A percentile compares a stretch with the other conserved stretches of the same genome.
Evolutionary conservation across 1,140 invertebrate species (phyloP).

Genomic region (Drosophila azteca): DNA sequence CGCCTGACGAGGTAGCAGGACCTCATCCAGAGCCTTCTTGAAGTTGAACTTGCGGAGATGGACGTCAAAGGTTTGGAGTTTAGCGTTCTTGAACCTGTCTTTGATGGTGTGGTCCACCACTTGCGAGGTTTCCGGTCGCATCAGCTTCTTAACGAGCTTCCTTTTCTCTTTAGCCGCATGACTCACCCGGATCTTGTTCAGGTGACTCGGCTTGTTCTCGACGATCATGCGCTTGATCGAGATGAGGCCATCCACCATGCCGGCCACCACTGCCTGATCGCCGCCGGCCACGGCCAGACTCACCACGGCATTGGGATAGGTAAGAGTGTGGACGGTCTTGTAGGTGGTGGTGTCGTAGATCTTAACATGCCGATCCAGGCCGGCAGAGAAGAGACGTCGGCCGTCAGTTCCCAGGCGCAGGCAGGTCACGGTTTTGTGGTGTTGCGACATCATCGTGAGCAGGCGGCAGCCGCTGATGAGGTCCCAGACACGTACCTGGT

Average conservation of each 20-base stretch:
- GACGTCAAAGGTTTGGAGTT: constrained; percentile 87
- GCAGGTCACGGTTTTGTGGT: constrained; percentile 97
- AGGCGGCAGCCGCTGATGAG: constrained; percentile 93
- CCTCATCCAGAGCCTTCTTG: constrained; percentile 90
- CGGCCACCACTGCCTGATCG: constrained; percentile 93
- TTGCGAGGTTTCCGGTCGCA: constrained; percentile 64
- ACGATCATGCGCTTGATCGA: constrained; percentile 91
- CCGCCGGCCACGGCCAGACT: constrained; percentile 92
- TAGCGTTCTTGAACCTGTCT: constrained; percentile 84
- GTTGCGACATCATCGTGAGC: constrained; percentile 90
- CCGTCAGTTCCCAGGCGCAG: constrained; percentile 91
- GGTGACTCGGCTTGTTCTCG: constrained; percentile 81
- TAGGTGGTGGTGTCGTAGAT: constrained; percentile 95
- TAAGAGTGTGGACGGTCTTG: constrained; percentile 93
- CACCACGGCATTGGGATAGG: constrained; percentile 95
- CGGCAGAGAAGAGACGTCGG: constrained; percentile 93
- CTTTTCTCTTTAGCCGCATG: constrained; percentile 72
- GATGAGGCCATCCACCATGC: constrained; percentile 96
- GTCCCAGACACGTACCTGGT: constrained; percentile 97
- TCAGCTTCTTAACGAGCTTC: neutral
- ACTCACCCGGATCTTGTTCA: constrained; percentile 68
- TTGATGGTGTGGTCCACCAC: constrained; percentile 85
- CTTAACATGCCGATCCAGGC: constrained; percentile 97
- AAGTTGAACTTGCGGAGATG: constrained; percentile 92
- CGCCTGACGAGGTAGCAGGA: constrained; percentile 86